Base-by-base conservation (phyloP, 1,140 invertebrate genomes). In the Musca vetustissima region DNA sequence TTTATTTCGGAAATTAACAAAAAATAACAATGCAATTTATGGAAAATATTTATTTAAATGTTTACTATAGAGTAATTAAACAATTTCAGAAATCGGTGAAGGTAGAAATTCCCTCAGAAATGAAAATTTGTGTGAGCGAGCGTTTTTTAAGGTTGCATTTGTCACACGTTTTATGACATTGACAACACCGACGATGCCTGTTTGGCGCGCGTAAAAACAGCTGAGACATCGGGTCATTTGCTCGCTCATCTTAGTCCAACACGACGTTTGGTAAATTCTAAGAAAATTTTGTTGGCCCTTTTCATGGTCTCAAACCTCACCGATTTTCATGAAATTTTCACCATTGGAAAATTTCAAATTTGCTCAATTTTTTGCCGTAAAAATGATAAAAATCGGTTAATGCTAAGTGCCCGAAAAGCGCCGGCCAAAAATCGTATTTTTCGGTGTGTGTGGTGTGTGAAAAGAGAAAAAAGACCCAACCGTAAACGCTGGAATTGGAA, bases 341-440 rank as follows among this genome's bases (percentile, higher is more conserved):
- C 43, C 47, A 53, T 64, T 48, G 47, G 68, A 76, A 73, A 77
- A 72, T 59, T 48, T 43, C 72, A 55, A 76, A 64, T 74, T 73
- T 75, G 50, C 52, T 50, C 70, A 72, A 74, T 73, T 73, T 80
- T 80, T 80, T 80, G 61, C 67, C 22, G 69, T 66, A 70, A 59
- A 72, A 49, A 25, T 53, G 24, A 66, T 66, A 36, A 77, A 80
- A 80, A 80, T 80, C 75, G 53, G 66, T 68, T 15, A 53, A 68
- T 71, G 64, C 71, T 68, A 71, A 71, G 57, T 68, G 66, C 21
- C 50, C 53, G 70, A 74, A 74, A 79, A 57, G 28, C 22, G 70
- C n/a, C 48, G 21, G 24, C 17, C 22, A 71, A 71, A 71, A 71
- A 61, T 64, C 55, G 69, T 68, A 70, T 67, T 67, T 70, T 70